Evolutionary conservation across 2,888 invertebrate species (phyloP).

Genomic region (Lathronympha strigana): DNA sequence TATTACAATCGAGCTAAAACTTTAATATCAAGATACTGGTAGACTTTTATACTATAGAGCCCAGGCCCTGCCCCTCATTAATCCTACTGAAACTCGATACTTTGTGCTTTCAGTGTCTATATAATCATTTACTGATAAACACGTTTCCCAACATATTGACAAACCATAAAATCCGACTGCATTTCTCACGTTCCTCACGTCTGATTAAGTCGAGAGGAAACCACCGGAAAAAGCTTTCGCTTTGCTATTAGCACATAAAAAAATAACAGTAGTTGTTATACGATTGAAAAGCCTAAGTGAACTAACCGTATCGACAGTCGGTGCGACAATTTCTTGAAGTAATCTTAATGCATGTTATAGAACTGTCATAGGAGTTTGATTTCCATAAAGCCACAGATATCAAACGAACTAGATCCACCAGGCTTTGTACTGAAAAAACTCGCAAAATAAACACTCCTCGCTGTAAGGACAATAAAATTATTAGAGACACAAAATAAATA

Average conservation of each 20-base stretch:
- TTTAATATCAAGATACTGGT: neutral
- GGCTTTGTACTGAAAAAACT: neutral
- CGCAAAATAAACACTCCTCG: too few species aligned
- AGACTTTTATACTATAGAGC: neutral
- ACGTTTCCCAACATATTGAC: constrained; percentile 11
- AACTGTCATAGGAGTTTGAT: constrained; percentile 43
- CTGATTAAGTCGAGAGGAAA: constrained; percentile 22
- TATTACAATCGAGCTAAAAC: neutral
- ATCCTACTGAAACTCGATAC: constrained; percentile 13
- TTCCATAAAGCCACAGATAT: constrained; percentile 42
- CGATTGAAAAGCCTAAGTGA: constrained; percentile 29
- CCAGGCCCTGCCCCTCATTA: constrained; percentile 30
- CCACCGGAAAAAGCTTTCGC: constrained; percentile 30
- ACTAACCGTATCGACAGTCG: constrained; percentile 14
- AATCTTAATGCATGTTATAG: constrained; percentile 29
- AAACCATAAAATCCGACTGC: constrained; percentile 1
- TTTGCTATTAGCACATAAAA: constrained; percentile 17
- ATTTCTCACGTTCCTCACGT: constrained; percentile 12
- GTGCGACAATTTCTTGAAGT: constrained; percentile 30
- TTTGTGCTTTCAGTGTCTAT: constrained; percentile 28
- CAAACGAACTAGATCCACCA: neutral
- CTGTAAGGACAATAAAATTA: too few species aligned
- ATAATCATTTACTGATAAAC: constrained; percentile 29
- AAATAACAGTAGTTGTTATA: constrained; percentile 8
- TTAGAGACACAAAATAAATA: too few species aligned